A percentile compares a stretch with the other conserved stretches of the same genome.
Evolutionary conservation across 2,113 vertebrate species (phyloP).

Genomic region (Pithys albifrons): DNA sequence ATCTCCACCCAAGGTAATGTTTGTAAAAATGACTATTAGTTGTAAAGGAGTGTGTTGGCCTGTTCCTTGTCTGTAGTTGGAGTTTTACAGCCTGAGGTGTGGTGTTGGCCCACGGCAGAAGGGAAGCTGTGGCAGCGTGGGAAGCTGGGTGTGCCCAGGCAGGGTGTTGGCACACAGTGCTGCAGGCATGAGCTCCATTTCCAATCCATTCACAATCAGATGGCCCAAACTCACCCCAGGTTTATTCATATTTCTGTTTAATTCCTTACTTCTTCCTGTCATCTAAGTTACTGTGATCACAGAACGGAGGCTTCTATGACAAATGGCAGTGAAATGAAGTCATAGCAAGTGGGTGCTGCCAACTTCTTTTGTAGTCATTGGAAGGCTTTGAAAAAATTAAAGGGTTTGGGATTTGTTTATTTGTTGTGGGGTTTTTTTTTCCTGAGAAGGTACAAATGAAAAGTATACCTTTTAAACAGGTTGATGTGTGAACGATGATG

Average conservation of each 20-base stretch:
- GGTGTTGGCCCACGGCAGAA: neutral
- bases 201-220: neutral
- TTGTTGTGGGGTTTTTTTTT: neutral
- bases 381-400: conserved; percentile 10
- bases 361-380: neutral
- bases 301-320: neutral
- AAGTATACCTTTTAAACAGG: neutral
- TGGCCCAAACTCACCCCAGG: neutral
- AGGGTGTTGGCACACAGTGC: neutral
- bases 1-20: neutral
- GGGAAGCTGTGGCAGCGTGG: neutral
- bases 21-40: neutral
- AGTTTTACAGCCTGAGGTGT: neutral
- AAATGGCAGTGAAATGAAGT: conserved; percentile 1
- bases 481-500: neutral
- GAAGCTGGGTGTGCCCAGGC: neutral
- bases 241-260: conserved; percentile 13
- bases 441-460: neutral
- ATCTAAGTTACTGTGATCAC: neutral
- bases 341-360: neutral
- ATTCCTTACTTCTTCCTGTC: neutral
- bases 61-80: neutral
- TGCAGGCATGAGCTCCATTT: neutral
- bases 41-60: neutral
- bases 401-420: neutral